Conservation (phyloP, 2,113 vertebrate genomes). For the Steatornis caripensis region DNA sequence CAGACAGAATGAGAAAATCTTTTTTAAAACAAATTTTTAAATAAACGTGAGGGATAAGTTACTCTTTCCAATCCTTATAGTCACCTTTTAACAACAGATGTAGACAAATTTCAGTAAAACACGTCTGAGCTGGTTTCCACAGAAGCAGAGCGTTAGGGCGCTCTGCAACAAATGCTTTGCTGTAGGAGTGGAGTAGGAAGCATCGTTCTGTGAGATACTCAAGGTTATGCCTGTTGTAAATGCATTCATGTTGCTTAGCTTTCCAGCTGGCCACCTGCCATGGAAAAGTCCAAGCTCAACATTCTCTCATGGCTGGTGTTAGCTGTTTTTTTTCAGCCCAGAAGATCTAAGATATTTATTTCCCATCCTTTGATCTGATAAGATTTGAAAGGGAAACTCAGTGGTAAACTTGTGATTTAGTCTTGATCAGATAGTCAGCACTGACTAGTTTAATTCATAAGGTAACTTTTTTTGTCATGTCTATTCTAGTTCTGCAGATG, state of each 20-base stretch:
- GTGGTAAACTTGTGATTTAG: conserved; percentile 11
- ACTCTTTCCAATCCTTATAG: not conserved
- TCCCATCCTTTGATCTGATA: not conserved
- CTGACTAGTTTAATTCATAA: not conserved
- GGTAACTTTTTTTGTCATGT: not conserved
- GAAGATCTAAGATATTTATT: not conserved
- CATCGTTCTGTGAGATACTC: not conserved
- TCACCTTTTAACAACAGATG: not conserved
- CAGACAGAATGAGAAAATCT: not conserved
- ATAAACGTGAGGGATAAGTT: not conserved
- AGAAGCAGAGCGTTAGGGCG: not conserved
- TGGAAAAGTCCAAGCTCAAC: conserved; percentile 18
- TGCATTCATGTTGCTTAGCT: not conserved
- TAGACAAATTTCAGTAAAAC: not conserved
- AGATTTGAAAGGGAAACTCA: not conserved
- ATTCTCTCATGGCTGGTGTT: not conserved
- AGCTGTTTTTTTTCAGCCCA: conserved; percentile 1
- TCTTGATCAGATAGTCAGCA: not conserved
- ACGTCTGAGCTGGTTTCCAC: not conserved
- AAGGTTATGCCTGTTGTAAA: conserved; percentile 3
- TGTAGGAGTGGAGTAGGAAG: not conserved
- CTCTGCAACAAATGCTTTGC: not conserved
- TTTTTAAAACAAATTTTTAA: not conserved
- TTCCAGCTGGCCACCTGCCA: conserved; percentile 38
- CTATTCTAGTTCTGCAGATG: not conserved